Evolutionary conservation across 2,113 vertebrate genomes (phyloP).

Genomic region (Corapipo altera): DNA sequence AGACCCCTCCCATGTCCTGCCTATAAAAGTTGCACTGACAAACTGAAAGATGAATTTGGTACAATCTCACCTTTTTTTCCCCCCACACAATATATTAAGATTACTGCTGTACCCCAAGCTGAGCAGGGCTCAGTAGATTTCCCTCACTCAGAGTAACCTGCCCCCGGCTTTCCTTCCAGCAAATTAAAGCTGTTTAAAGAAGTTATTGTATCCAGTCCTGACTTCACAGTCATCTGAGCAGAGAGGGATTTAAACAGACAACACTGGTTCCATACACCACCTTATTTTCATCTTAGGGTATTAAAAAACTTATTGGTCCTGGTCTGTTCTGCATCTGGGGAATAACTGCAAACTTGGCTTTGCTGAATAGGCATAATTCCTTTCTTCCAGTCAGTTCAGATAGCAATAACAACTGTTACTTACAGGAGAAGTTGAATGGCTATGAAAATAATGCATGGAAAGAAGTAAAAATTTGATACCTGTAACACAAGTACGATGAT

Average conservation of each 20-base stretch:
- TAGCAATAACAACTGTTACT: background rate
- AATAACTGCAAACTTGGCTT: background rate
- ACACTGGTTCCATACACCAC: background rate
- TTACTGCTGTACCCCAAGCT: background rate
- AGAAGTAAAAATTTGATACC: background rate
- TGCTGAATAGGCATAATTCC: background rate
- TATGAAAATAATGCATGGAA: background rate
- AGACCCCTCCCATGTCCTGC: background rate
- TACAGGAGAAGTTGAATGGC: background rate
- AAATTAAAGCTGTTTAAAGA: background rate
- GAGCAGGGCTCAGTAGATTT: background rate
- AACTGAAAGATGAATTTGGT: background rate
- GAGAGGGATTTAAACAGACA: background rate
- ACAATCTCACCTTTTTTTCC: background rate
- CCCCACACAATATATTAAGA: background rate
- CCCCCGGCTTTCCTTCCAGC: background rate
- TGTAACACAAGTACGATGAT: background rate
- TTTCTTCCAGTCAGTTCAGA: background rate
- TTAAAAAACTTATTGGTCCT: background rate
- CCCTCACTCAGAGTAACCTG: background rate
- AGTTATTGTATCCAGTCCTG: background rate
- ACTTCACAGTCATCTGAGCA: background rate
- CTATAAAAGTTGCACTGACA: background rate
- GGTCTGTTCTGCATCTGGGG: background rate
- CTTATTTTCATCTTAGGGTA: background rate